Percentiles rank a stretch among this genome's conserved stretches.
Evolutionary conservation across 2,888 invertebrate genomes (phyloP).

Genomic region (Andricus quercusramuli): DNA sequence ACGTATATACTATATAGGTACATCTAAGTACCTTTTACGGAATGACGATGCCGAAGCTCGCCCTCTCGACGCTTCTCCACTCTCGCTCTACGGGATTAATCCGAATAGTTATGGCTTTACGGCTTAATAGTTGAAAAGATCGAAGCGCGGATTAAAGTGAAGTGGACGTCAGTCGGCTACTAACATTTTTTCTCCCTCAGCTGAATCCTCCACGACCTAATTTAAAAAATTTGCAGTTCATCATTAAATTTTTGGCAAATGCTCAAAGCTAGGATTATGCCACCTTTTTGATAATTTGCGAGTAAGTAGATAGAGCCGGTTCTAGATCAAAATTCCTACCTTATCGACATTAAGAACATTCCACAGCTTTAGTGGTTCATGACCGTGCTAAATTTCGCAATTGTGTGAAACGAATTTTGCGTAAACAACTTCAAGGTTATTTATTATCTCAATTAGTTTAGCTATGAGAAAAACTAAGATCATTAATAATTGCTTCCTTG

Average conservation of each 20-base stretch:
- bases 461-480: too few relatives aligned
- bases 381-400: too few relatives aligned
- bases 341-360: too few relatives aligned
- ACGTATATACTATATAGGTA: background rate
- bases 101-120: conserved; percentile 59
- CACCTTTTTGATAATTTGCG: too few relatives aligned
- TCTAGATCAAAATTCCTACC: too few relatives aligned
- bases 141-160: conserved; percentile 42
- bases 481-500: too few relatives aligned
- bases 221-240: background rate
- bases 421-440: too few relatives aligned
- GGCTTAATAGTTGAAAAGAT: conserved; percentile 61
- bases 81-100: conserved; percentile 63
- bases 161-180: background rate
- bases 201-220: background rate
- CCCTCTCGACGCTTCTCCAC: conserved; percentile 46
- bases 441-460: too few relatives aligned
- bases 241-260: background rate
- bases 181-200: background rate
- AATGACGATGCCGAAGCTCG: conserved; percentile 28
- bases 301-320: too few relatives aligned
- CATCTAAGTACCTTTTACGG: conserved; percentile 5
- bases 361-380: too few relatives aligned
- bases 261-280: too few relatives aligned
- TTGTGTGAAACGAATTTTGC: too few relatives aligned